Base-by-base conservation (phyloP, 1,140 invertebrate genomes). In the Batillaria attramentaria region DNA sequence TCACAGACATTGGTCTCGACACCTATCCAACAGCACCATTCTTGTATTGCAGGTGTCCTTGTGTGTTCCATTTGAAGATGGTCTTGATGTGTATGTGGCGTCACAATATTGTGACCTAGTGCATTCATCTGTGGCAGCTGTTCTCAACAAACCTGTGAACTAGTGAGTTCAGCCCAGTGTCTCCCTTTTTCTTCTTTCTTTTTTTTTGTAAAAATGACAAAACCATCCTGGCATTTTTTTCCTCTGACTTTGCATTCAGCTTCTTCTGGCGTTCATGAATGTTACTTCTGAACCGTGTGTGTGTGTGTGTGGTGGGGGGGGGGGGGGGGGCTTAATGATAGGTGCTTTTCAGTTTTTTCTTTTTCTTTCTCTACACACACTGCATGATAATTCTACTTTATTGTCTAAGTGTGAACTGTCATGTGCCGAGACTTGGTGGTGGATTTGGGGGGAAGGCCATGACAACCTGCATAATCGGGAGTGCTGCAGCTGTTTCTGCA, bases 61-160 rank as follows among this genome's bases (percentile, higher is more conserved):
- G 57, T 62, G 57, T 28, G 78, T 87, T 10, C 91, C 91, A 1
- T 87, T 83, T 20, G 91, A 92, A 46, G 89, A 89, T 72, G 88
- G 88, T 24, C 66, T 91, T 33, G 85, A 90, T 42, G 78, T 92
- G 2, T 86, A 87, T 73, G 57, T 73, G 39, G 73, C 87, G 18
- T 91, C 87, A 0, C 84, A 85, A 82, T 95, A 93, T 92, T 88
- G 94, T 24, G 93, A 95, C 85, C 81, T 92, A 1, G 88, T 91
- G 0, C 95, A 96, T 88, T 85, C 89, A 31, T 88, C 92, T 0
- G 91, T 95, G 20, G 91, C 94, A 0, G 87, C 91, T 24, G 90
- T 92, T 33, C 90, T 96, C 0, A 86, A 82, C 8, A 80, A 93
- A 31, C 89, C 90, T 0, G 70, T 69, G 6, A 86, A 79, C 69